Percentiles rank a stretch among this genome's conserved stretches.
Evolutionary conservation across 2,797 vertebrate species (phyloP).

Genomic region (Nannoperca obscura): DNA sequence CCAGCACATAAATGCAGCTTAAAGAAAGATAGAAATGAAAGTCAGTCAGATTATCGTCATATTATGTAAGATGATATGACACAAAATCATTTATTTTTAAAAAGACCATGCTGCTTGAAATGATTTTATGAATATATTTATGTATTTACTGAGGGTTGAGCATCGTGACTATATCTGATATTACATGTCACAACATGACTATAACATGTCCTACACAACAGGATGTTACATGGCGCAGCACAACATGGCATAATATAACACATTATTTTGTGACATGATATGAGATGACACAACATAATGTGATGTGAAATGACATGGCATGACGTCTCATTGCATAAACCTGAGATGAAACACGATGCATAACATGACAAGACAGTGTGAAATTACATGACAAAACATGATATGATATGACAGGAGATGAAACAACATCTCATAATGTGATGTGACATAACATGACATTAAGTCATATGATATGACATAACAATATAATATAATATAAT

Average conservation of each 20-base stretch:
- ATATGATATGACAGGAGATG: neutral
- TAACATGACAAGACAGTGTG: too few species aligned
- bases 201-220: neutral
- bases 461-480: too few species aligned
- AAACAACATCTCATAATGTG: too few species aligned
- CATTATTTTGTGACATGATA: neutral
- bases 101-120: neutral
- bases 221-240: neutral
- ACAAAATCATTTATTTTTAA: neutral
- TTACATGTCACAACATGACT: neutral
- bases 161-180: neutral
- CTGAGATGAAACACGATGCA: neutral
- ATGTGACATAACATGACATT: neutral
- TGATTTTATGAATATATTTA: neutral
- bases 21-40: neutral
- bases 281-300: neutral
- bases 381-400: too few species aligned
- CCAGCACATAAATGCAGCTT: neutral
- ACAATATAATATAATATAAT: too few species aligned
- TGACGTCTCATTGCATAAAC: too few species aligned
- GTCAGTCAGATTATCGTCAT: accelerated
- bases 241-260: too few species aligned
- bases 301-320: neutral
- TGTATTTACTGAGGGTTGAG: too few species aligned
- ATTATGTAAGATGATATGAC: too few species aligned